Percentiles rank a stretch among this genome's conserved stretches.
These are phyloP conservation scores for Heteropelma amictum DNA, from an alignment of 2,888 invertebrate species.

Conservation along the genomic window DNA sequence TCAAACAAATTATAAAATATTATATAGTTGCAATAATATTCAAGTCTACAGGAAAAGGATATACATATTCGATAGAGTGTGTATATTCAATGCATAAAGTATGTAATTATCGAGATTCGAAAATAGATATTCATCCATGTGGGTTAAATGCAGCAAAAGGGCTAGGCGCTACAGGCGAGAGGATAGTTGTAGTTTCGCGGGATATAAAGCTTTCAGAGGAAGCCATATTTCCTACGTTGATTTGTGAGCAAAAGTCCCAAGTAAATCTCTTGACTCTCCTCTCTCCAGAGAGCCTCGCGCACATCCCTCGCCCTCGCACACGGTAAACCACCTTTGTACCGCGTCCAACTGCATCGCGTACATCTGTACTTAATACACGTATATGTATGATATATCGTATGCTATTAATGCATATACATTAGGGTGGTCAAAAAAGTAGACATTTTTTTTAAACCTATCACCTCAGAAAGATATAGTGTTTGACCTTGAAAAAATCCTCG, in stretches of 20 bases:
- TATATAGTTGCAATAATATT: too few species aligned
- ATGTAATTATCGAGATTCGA: too few species aligned
- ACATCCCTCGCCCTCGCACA: conserved; percentile 35
- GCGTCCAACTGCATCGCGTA: not conserved
- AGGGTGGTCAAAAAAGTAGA: not conserved
- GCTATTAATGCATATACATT: not conserved
- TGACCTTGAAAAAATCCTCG: too few species aligned
- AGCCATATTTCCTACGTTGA: conserved; percentile 59
- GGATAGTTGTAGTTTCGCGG: not conserved
- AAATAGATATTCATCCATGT: too few species aligned
- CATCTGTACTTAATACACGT: too few species aligned
- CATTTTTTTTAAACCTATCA: not conserved
- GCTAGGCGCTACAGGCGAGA: too few species aligned
- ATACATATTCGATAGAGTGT: too few species aligned
- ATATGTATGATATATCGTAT: not conserved
- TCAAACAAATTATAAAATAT: too few species aligned
- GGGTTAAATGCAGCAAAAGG: too few species aligned
- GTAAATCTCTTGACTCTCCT: conserved; percentile 60
- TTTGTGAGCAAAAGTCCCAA: conserved; percentile 59
- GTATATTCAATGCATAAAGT: too few species aligned
- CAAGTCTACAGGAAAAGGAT: too few species aligned
- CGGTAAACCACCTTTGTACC: not conserved
- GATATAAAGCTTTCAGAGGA: conserved; percentile 15
- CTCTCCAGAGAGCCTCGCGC: conserved; percentile 1
- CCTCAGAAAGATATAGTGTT: not conserved